Evolutionary conservation across 2,888 invertebrate genomes (phyloP).

Genomic region (Caenorhabditis wallacei): DNA sequence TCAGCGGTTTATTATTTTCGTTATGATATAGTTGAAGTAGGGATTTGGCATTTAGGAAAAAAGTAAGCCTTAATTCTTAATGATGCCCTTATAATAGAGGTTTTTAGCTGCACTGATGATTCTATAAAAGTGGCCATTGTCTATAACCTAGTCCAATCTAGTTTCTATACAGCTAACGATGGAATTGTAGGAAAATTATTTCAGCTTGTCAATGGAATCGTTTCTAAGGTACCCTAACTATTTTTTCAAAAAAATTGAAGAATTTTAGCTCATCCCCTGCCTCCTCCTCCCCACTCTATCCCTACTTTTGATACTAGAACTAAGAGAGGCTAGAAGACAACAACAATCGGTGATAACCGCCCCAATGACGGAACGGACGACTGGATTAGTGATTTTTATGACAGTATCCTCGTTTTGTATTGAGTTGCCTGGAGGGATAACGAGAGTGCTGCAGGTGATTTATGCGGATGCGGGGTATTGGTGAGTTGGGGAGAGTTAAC

Average conservation of each 20-base stretch:
- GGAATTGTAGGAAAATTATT: slow-evolving; percentile 15
- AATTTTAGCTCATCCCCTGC: slow-evolving; percentile 13
- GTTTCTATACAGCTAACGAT: slow-evolving; percentile 4
- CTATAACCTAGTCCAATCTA: slow-evolving; percentile 11
- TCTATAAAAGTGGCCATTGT: not conserved
- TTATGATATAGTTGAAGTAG: slow-evolving; percentile 6
- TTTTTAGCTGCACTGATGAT: slow-evolving; percentile 1
- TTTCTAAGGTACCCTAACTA: not conserved
- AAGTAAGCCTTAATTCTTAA: slow-evolving; percentile 2
- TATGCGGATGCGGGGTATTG: slow-evolving; percentile 19
- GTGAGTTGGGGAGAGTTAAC: too few species aligned
- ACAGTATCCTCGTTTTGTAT: slow-evolving; percentile 13
- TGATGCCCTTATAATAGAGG: not conserved
- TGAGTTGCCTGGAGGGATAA: slow-evolving; percentile 12
- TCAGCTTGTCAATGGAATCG: slow-evolving; percentile 13
- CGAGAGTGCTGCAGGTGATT: not conserved
- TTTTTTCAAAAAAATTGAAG: not conserved
- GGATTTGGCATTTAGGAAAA: not conserved
- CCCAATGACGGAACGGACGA: slow-evolving; percentile 1
- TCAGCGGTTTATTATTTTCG: slow-evolving; percentile 14
- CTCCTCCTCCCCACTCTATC: slow-evolving; percentile 7
- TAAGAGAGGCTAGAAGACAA: not conserved
- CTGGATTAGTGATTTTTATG: slow-evolving; percentile 21
- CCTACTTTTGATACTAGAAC: not conserved
- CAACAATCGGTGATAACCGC: not conserved